A percentile compares a stretch with the other conserved stretches of the same genome.
phyloP scores from a whole-genome alignment of 2,797 vertebrate genomes.

The Sarcophilus harrisii region DNA sequence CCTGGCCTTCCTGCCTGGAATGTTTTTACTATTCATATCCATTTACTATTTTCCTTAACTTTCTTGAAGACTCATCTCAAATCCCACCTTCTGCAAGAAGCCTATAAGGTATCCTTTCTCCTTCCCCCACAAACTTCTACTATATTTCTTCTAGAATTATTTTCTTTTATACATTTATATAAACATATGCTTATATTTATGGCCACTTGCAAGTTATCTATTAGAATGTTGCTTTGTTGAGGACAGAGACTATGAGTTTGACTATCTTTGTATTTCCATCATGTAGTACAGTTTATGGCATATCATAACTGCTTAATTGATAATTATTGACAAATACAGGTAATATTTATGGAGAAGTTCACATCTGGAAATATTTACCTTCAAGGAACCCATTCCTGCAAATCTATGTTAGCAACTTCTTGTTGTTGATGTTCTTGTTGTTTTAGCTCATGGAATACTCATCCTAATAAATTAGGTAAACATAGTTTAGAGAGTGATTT shows the following conservation, averaged over 20 bases:
- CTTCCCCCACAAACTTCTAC: not conserved
- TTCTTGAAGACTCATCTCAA: not conserved
- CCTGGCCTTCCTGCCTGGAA: not conserved
- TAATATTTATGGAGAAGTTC: not conserved
- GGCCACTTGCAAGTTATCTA: not conserved
- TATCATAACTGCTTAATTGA: not conserved
- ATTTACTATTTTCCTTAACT: not conserved
- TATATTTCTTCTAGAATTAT: not conserved
- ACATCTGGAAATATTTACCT: not conserved
- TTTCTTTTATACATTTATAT: not conserved
- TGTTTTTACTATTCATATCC: not conserved
- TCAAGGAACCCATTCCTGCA: not conserved
- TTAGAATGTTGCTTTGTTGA: not conserved
- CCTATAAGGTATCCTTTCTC: not conserved
- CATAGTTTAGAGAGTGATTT: not conserved
- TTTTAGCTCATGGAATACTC: not conserved
- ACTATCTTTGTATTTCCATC: not conserved
- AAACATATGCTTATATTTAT: not conserved
- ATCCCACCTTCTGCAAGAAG: not conserved
- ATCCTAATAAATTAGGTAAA: not conserved
- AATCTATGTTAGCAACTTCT: not conserved
- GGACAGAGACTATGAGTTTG: not conserved
- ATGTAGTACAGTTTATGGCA: not conserved
- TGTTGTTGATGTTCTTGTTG: not conserved
- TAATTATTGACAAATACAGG: not conserved